phyloP scores from a whole-genome alignment of 2,797 vertebrate species.

The Margarornis squamiger region DNA sequence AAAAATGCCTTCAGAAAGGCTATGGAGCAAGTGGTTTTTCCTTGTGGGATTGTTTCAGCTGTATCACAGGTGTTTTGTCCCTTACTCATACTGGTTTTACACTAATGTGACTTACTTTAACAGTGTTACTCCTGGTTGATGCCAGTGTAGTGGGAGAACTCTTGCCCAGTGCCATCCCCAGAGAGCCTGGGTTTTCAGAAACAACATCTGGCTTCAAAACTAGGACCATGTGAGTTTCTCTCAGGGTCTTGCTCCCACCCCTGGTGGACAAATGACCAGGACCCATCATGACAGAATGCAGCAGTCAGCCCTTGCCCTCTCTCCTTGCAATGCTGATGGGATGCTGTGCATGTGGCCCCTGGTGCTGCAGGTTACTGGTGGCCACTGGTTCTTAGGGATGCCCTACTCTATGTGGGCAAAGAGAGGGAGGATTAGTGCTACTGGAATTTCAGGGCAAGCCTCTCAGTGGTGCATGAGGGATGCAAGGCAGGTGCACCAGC shows the following conservation, averaged over 20 bases:
- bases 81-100: not conserved
- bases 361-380: not conserved
- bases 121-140: not conserved
- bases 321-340: not conserved
- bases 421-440: not conserved
- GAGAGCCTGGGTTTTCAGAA: not conserved
- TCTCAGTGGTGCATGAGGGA: not conserved
- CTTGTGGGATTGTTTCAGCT: not conserved
- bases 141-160: accelerated
- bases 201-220: not conserved
- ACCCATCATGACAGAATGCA: not conserved
- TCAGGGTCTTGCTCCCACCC: not conserved
- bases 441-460: not conserved
- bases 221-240: accelerated
- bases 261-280: not conserved
- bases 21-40: not conserved
- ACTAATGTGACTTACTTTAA: not conserved
- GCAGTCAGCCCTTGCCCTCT: not conserved
- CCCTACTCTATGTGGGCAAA: not conserved
- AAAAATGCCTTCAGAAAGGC: not conserved
- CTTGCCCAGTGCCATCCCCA: not conserved
- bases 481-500: not conserved
- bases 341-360: not conserved
- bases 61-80: not conserved
- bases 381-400: not conserved